Evolutionary conservation across 2,113 vertebrate genomes (phyloP), one percentile per base, ranked within the genome.

Genomic region (Megalops atlanticus): DNA sequence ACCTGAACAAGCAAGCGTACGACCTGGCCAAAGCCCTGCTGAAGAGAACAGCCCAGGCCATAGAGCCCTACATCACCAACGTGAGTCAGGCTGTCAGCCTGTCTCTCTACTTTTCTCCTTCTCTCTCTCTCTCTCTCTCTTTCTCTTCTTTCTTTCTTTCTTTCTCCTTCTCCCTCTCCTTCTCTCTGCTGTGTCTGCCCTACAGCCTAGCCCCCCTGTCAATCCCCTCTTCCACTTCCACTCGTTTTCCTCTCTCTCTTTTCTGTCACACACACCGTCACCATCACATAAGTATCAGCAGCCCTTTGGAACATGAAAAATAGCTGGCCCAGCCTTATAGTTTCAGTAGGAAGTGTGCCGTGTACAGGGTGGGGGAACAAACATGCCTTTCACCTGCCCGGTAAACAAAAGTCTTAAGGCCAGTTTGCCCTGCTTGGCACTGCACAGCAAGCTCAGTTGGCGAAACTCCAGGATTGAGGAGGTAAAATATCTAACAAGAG

Each of bases 21-120:
- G 98, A 99, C 89, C 89, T 99, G 92, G 97, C 98, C 82, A 99
- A 99, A 87, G 98, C 98, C 81, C 92, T 99, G 83, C 92, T 99
- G 87, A 99, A 99, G 94, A 98, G 98, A 89, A 99, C 98, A 0
- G 97, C 98, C 0, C 97, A 99, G 90, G 96, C 97, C 71, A 99
- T 99, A 80, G 98, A 99, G 83, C 98, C 98, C 0, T 99, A 99
- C 88, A 99, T 99, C 86, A 99, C 98, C 84, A 99, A 99, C 49
- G 98, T 99, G 94, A 98, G 98, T 93, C 21, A 88, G 70, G 35
- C n/a, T n/a, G n/a, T n/a, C n/a, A n/a, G n/a, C n/a, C n/a, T n/a
- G n/a, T 70, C 58, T n/a, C 18, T 47, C n/a, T 31, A 47, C 35
- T 27, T 7, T 36, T 36, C 24, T 0, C 54, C 27, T 21, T 8